Evolutionary conservation across 2,113 vertebrate genomes (phyloP), one percentile per base, ranked within the genome.

Genomic region (Emydura subglobosa): DNA sequence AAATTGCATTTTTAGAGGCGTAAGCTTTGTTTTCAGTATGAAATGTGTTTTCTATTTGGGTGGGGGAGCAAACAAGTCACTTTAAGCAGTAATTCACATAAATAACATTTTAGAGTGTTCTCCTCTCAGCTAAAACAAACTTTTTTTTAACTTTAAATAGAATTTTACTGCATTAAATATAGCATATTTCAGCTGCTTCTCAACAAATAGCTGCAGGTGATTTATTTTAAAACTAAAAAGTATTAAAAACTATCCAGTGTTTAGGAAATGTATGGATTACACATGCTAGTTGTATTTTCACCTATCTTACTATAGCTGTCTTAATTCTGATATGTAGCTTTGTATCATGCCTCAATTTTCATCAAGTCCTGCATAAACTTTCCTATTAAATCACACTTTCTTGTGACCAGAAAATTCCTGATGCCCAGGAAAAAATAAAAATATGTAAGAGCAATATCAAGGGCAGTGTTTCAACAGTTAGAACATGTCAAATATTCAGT

Each of bases 211-310:
- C 84, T 89, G 12, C 31, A 31, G n/a, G 4, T 42, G 42, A 91
- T 21, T 83, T 95, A 61, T 21, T 53, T 88, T 47, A 59, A 79
- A 12, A 61, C 83, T 59, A 72, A 55, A 6, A 91, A 79, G 24
- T 27, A 88, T 65, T 72, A 5, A 79, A 83, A 57, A 49, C 86
- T 95, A 39, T 21, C 47, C 44, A 72, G 86, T 90, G 16, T 88
- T 78, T 78, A 82, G 21, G 13, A 93, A 42, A 17, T 55, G 14
- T 5, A 2, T 10, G 7, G 7, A 0, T 83, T 80, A 17, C 25
- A 2, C 4, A 2, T 85, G 74, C 24, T 78, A 47, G 27, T 47
- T 74, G 0, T 13, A n/a, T 1, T 31, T 29, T 57, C 39, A 0
- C 29, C 19, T 94, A 47, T 91, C 7, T 79, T 72, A 12, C 16